Percentiles rank a stretch among this genome's conserved stretches.
Evolutionary conservation across 2,888 invertebrate species (phyloP).

Genomic region (Meteorus cinctellus): DNA sequence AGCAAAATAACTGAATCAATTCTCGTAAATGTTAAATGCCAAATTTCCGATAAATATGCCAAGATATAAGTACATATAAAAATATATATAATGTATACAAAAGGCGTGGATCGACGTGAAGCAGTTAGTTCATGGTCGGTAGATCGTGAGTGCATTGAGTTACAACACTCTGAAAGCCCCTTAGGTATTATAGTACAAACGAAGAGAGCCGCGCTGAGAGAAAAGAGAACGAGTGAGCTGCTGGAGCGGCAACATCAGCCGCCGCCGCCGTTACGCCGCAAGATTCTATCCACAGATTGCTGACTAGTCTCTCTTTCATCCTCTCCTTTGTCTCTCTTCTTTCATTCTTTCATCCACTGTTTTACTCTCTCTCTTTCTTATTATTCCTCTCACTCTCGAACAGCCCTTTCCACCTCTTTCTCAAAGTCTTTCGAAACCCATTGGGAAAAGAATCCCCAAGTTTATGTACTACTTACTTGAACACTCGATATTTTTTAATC

Average conservation of each 20-base stretch:
- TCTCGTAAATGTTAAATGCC: not conserved
- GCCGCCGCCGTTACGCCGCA: constrained; percentile 55
- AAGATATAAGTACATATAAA: constrained; percentile 39
- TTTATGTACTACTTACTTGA: constrained; percentile 10
- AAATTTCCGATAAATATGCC: not conserved
- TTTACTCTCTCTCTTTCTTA: not conserved
- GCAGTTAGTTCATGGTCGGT: constrained; percentile 58
- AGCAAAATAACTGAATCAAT: not conserved
- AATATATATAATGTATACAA: constrained; percentile 46
- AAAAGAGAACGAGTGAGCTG: constrained; percentile 9
- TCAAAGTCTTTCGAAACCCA: not conserved
- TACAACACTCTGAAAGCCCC: constrained; percentile 51
- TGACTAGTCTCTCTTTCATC: constrained; percentile 39
- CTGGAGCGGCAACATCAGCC: constrained; percentile 47
- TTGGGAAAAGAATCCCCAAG: not conserved
- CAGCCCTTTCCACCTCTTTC: constrained; percentile 12
- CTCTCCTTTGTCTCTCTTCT: not conserved
- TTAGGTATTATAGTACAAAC: constrained; percentile 40
- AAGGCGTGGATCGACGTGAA: constrained; percentile 51
- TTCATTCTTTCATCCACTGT: not conserved
- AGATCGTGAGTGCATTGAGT: constrained; percentile 59
- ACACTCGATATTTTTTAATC: constrained; percentile 11
- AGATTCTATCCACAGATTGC: constrained; percentile 57
- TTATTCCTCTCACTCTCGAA: not conserved
- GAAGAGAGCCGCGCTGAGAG: constrained; percentile 27